Evolutionary conservation across 1,140 invertebrate genomes (phyloP).

Genomic region (Choristoneura fumiferana): DNA sequence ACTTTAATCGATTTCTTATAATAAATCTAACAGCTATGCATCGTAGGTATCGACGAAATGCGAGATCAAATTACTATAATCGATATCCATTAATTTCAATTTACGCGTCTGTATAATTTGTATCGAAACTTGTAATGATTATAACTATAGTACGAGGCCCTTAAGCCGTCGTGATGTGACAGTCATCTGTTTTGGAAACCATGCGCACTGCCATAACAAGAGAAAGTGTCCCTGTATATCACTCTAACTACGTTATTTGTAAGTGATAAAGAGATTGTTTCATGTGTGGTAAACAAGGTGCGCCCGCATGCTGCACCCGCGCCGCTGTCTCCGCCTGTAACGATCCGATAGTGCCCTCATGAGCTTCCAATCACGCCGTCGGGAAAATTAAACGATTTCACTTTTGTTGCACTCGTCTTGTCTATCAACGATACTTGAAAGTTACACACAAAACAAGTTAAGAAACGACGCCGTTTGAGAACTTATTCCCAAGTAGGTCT

Average conservation of each 20-base stretch:
- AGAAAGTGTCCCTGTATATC: conserved; percentile 38
- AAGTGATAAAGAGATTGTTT: conserved; percentile 27
- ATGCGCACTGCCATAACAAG: conserved; percentile 18
- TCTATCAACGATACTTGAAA: conserved; percentile 30
- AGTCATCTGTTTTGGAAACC: neutral
- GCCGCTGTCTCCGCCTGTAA: neutral
- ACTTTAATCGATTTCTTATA: conserved; percentile 20
- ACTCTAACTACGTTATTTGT: conserved; percentile 31
- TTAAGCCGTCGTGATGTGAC: neutral
- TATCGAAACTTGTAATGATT: too few relatives aligned
- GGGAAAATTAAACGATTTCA: conserved; percentile 46
- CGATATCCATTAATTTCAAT: conserved; percentile 6
- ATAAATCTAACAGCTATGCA: neutral
- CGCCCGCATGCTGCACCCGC: conserved; percentile 47
- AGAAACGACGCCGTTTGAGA: conserved; percentile 8
- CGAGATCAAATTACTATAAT: conserved; percentile 9
- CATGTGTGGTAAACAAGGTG: conserved; percentile 23
- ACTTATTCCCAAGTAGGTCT: neutral
- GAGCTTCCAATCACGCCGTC: conserved; percentile 21
- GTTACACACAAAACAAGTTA: conserved; percentile 18
- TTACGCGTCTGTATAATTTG: neutral
- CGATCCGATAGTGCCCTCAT: conserved; percentile 55
- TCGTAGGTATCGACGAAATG: neutral
- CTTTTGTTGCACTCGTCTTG: conserved; percentile 39
- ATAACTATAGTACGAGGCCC: neutral